Conservation (phyloP, 2,113 vertebrate genomes). For the Crotalus helleri region DNA sequence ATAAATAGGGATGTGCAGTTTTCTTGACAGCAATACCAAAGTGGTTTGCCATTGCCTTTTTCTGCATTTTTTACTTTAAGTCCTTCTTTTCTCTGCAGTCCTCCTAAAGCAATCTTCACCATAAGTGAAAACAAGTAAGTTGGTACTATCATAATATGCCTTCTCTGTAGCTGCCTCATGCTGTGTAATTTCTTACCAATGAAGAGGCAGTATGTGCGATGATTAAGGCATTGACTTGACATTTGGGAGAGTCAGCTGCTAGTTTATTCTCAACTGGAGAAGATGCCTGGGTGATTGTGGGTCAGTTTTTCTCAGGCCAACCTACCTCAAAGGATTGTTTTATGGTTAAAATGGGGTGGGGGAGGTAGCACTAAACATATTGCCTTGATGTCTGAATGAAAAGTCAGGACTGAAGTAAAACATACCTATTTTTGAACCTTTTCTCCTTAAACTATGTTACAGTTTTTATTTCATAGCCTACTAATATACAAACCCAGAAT, state of each 20-base stretch:
- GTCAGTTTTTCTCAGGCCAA: neutral
- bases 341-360: neutral
- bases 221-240: neutral
- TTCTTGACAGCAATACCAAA: neutral
- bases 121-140: neutral
- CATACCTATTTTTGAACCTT: neutral
- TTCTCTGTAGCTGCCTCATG: neutral
- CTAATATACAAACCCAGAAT: neutral
- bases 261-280: neutral
- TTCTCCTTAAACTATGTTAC: neutral
- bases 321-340: neutral
- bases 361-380: neutral
- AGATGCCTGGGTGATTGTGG: neutral
- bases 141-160: neutral
- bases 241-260: neutral
- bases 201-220: neutral
- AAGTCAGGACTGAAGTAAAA: neutral
- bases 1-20: neutral
- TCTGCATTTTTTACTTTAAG: neutral
- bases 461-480: neutral
- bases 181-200: neutral
- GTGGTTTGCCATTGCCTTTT: neutral
- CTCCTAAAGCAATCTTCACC: neutral
- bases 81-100: neutral
- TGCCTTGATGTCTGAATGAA: neutral